Conservation (phyloP, 2,888 invertebrate genomes). For the Drosophila helvetica region DNA sequence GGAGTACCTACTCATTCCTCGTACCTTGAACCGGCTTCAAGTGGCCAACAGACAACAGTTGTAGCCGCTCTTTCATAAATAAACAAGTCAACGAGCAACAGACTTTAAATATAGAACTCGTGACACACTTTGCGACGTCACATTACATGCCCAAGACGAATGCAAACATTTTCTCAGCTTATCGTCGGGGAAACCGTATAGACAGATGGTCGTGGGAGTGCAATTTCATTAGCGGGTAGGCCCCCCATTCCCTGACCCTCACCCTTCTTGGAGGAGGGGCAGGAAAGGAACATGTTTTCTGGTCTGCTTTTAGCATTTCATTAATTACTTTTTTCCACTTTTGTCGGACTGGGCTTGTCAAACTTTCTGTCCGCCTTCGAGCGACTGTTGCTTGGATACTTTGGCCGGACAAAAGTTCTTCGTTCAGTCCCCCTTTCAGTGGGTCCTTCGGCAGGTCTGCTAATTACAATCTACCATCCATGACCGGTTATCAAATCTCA, state of each 20-base stretch:
- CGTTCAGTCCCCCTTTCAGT: not conserved
- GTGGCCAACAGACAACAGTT: constrained; percentile 19
- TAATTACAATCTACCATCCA: constrained; percentile 24
- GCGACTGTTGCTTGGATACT: constrained; percentile 4
- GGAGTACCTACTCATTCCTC: no score
- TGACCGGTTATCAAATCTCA: constrained; percentile 47
- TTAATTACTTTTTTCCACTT: constrained; percentile 54
- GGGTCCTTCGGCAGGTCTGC: not conserved
- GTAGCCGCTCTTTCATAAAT: constrained; percentile 16
- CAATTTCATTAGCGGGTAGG: constrained; percentile 25
- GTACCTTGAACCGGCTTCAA: not conserved
- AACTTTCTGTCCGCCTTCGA: constrained; percentile 2
- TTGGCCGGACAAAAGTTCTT: no score
- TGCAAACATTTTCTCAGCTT: constrained; percentile 13
- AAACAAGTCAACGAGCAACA: constrained; percentile 9
- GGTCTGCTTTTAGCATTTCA: constrained; percentile 28
- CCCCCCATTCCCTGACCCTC: not conserved
- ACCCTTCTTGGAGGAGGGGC: not conserved
- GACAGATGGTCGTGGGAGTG: constrained; percentile 14
- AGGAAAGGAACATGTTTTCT: constrained; percentile 19
- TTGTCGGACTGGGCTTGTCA: constrained; percentile 14
- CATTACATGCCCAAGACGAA: constrained; percentile 1
- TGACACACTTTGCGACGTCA: constrained; percentile 5
- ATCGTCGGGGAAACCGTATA: not conserved
- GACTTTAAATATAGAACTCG: constrained; percentile 5